These are phyloP conservation scores for Microtus montanus DNA, from an alignment of 2,113 vertebrate species.

Conservation along the genomic window DNA sequence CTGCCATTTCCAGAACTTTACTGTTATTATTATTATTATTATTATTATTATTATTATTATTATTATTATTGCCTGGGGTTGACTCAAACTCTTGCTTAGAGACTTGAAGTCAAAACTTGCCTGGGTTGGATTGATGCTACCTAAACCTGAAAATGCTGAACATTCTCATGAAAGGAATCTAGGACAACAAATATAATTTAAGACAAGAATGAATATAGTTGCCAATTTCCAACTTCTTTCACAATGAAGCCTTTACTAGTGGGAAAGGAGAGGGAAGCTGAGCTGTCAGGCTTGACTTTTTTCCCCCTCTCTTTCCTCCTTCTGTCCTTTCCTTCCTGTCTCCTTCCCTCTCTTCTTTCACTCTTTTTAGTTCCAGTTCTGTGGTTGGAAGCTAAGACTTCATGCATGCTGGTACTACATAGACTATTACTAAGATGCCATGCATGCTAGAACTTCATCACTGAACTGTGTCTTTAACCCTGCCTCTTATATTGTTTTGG, in stretches of 20 bases:
- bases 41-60: background rate
- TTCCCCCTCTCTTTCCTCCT: background rate
- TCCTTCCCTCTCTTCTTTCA: background rate
- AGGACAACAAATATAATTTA: slow-evolving; percentile 22
- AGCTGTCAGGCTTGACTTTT: background rate
- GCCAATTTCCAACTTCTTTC: background rate
- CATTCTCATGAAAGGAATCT: background rate
- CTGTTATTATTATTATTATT: background rate
- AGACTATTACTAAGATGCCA: background rate
- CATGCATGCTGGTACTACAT: background rate
- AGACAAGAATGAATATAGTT: slow-evolving; percentile 11
- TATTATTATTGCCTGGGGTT: background rate
- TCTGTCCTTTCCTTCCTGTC: background rate
- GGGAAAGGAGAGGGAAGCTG: background rate
- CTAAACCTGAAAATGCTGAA: background rate
- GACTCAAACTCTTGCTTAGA: background rate
- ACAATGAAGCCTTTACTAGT: background rate
- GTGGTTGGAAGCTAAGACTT: background rate
- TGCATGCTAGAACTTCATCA: too few relatives aligned
- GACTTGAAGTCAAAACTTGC: slow-evolving; percentile 21
- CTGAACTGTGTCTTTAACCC: background rate
- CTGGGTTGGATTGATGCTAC: background rate
- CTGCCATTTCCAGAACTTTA: slow-evolving; percentile 76
- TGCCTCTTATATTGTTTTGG: background rate
- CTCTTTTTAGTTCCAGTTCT: background rate